A percentile compares a stretch with the other conserved stretches of the same genome.
Evolutionary conservation across 2,797 vertebrate genomes (phyloP).

Genomic region (Schizothorax lantsangensis): DNA sequence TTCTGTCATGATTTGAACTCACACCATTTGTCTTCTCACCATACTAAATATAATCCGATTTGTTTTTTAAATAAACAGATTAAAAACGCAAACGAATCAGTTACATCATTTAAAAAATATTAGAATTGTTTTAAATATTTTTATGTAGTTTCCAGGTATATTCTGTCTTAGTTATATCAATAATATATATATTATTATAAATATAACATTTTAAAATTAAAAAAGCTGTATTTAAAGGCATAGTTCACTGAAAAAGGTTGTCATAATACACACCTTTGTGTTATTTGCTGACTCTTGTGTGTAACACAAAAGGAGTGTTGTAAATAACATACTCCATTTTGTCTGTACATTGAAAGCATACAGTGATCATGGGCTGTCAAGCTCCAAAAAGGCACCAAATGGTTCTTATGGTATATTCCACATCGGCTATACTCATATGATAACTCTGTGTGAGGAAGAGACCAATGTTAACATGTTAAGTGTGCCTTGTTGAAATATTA

Average conservation of each 20-base stretch:
- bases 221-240: background rate
- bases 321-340: background rate
- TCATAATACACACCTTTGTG: background rate
- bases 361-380: background rate
- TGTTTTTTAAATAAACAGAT: background rate
- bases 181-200: background rate
- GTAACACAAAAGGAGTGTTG: background rate
- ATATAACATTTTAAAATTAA: background rate
- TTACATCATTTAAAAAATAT: background rate
- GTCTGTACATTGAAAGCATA: background rate
- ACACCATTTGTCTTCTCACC: background rate
- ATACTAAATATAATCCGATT: background rate
- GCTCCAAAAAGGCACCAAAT: background rate
- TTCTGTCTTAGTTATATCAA: background rate
- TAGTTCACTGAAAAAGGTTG: background rate
- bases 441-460: background rate
- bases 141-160: background rate
- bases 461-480: background rate
- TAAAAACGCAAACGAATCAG: background rate
- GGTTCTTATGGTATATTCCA: background rate
- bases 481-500: too few relatives aligned
- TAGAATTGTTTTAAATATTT: background rate
- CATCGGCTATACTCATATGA: background rate
- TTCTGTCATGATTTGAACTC: background rate
- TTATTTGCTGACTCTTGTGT: too few relatives aligned